These are phyloP conservation scores for Schizaphis graminum DNA, from an alignment of 2,888 invertebrate species.

Conservation along the genomic window DNA sequence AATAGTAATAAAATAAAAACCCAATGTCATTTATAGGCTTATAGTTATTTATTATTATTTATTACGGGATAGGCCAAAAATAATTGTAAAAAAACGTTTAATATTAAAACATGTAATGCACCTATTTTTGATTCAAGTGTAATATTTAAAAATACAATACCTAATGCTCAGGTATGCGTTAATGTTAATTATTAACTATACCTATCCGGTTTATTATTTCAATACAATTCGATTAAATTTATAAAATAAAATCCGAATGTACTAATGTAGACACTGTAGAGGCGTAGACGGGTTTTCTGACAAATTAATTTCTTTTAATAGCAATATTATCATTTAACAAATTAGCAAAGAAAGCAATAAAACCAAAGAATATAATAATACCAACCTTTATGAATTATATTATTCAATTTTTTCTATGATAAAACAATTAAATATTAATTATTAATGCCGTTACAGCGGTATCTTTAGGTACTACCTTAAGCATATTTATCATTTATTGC, in stretches of 20 bases:
- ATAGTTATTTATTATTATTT: background rate
- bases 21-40: constrained; percentile 42
- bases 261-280: background rate
- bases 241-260: background rate
- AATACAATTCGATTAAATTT: background rate
- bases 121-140: background rate
- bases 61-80: background rate
- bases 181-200: background rate
- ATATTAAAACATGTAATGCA: background rate
- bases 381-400: background rate
- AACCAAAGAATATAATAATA: background rate
- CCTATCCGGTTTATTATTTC: background rate
- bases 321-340: background rate
- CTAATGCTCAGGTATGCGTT: background rate
- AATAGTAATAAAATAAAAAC: constrained; percentile 3
- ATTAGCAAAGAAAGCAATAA: background rate
- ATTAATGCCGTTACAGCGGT: background rate
- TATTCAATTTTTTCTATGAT: background rate
- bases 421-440: background rate
- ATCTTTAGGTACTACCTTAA: background rate
- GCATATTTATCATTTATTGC: background rate
- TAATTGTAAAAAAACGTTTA: background rate
- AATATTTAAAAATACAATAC: background rate
- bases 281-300: background rate
- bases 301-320: background rate